Evolutionary conservation across 2,797 vertebrate genomes (phyloP).

Genomic region (Pseudochaenichthys georgianus): DNA sequence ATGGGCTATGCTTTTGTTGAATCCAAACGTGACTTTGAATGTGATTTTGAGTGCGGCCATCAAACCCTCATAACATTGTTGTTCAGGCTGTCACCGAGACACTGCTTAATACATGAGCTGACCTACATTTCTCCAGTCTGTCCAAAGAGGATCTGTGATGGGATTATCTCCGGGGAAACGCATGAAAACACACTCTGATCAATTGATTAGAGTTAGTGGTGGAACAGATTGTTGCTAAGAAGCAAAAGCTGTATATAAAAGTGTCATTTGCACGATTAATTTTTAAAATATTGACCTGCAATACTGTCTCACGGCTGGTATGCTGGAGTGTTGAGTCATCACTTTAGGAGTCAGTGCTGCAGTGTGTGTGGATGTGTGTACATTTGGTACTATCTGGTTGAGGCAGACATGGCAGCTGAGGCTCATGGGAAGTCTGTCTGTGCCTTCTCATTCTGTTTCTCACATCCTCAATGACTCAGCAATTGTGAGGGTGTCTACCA

Average conservation of each 20-base stretch:
- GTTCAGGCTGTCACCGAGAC: conserved; percentile 29
- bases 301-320: not conserved
- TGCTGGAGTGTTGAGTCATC: conserved; percentile 68
- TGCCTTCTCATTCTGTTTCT: not conserved
- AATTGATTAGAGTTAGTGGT: conserved; percentile 45
- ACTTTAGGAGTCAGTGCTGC: conserved; percentile 50
- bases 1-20: not conserved
- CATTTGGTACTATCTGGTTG: conserved; percentile 3
- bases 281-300: not conserved
- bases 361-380: conserved; percentile 33
- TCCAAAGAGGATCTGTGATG: conserved; percentile 73
- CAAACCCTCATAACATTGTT: conserved; percentile 22
- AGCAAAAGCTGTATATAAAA: not conserved
- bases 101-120: conserved; percentile 67
- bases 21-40: conserved; percentile 8
- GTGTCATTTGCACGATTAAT: not conserved
- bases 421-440: conserved; percentile 19
- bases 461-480: conserved; percentile 12
- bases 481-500: not conserved
- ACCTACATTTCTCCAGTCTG: conserved; percentile 69
- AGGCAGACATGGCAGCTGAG: conserved; percentile 10
- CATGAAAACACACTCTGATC: conserved; percentile 49
- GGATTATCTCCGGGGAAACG: conserved; percentile 66
- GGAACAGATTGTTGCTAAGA: conserved; percentile 24
- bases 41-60: conserved; percentile 14